A percentile compares a stretch with the other conserved stretches of the same genome.
Evolutionary conservation across 2,797 vertebrate genomes (phyloP).

Genomic region (Danio kyathit): DNA sequence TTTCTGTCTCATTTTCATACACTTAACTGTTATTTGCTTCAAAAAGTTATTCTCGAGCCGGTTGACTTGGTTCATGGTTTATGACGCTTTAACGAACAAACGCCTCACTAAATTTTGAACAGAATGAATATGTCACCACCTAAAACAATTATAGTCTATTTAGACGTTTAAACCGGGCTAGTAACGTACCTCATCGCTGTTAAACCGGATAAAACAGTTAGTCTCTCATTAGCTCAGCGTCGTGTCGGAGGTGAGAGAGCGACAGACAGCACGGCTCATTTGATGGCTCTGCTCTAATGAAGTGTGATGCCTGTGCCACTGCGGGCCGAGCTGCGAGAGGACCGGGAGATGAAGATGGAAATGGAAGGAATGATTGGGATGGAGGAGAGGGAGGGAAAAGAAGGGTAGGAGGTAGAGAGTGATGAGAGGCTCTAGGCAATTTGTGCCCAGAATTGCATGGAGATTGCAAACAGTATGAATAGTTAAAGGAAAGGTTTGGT

Average conservation of each 20-base stretch:
- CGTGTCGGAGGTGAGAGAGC: slow-evolving; percentile 7
- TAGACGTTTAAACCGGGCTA: neutral
- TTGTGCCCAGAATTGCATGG: slow-evolving; percentile 46
- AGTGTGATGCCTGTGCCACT: slow-evolving; percentile 44
- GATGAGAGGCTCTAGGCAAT: slow-evolving; percentile 48
- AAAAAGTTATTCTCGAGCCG: too few species aligned
- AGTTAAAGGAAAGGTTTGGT: slow-evolving; percentile 31
- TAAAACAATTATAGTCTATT: neutral
- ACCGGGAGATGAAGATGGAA: slow-evolving; percentile 38
- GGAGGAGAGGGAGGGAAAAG: slow-evolving; percentile 13
- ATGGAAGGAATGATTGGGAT: slow-evolving; percentile 51
- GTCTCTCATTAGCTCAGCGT: neutral
- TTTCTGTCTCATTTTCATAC: too few species aligned
- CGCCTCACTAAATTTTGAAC: neutral
- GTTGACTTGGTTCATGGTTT: too few species aligned
- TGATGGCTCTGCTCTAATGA: slow-evolving; percentile 49
- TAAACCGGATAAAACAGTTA: slow-evolving; percentile 1
- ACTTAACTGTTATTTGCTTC: too few species aligned
- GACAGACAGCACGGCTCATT: slow-evolving; percentile 19
- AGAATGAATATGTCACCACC: neutral
- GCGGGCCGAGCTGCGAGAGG: slow-evolving; percentile 5
- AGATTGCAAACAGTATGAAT: slow-evolving; percentile 52
- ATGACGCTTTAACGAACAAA: too few species aligned
- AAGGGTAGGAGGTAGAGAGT: slow-evolving; percentile 38
- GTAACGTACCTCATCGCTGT: neutral